Percentiles rank a stretch among this genome's conserved stretches.
Evolutionary conservation across 2,113 vertebrate genomes (phyloP).

Genomic region (Corythornis cristatus): DNA sequence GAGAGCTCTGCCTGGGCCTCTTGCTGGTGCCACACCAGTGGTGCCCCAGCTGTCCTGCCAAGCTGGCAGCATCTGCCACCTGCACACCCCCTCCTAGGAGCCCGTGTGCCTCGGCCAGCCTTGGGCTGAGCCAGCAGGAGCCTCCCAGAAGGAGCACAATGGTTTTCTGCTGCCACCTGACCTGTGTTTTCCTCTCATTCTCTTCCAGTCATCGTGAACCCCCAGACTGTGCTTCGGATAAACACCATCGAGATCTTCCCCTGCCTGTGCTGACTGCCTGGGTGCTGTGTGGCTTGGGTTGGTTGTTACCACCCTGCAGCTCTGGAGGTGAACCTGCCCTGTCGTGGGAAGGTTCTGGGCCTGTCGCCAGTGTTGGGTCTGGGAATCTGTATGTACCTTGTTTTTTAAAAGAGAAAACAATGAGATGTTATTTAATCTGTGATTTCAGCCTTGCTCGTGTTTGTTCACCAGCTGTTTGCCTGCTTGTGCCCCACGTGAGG

Average conservation of each 20-base stretch:
- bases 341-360: background rate
- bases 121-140: background rate
- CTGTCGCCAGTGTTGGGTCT: background rate
- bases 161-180: background rate
- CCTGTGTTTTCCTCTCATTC: background rate
- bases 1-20: background rate
- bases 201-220: slow-evolving; percentile 74
- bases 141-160: background rate
- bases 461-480: background rate
- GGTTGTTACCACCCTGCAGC: background rate
- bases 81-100: background rate
- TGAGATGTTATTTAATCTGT: background rate
- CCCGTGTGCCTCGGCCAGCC: background rate
- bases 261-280: slow-evolving; percentile 58
- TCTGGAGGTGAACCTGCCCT: slow-evolving; percentile 6
- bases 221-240: slow-evolving; percentile 85
- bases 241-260: slow-evolving; percentile 84
- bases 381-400: background rate
- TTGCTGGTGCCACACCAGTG: accelerated
- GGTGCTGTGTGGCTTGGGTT: background rate
- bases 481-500: background rate
- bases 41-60: background rate
- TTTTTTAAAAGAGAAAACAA: background rate
- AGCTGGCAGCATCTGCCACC: background rate
- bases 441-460: background rate